Conservation (phyloP, 2,888 invertebrate genomes). For the Hedychridium roseum region DNA sequence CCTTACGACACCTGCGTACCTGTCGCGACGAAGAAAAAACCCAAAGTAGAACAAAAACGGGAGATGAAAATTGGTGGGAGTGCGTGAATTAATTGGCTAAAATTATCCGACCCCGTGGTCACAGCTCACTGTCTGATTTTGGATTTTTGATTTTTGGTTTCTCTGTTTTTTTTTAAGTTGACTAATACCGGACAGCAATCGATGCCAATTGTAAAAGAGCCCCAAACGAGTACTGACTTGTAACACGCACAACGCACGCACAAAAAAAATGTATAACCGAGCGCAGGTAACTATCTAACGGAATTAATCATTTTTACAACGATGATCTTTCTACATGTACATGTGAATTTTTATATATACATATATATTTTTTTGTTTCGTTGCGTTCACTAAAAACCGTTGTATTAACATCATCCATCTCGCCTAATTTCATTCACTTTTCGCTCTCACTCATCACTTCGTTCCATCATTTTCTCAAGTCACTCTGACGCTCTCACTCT, state of each 20-base stretch:
- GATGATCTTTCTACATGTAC: constrained; percentile 10
- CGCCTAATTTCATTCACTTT: constrained; percentile 15
- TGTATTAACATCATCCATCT: constrained; percentile 4
- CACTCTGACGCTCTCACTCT: constrained; percentile 17
- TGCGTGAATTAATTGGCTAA: too few species aligned
- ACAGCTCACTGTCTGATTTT: constrained; percentile 47
- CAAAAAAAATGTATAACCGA: constrained; percentile 60
- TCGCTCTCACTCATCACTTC: constrained; percentile 9
- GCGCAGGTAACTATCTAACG: constrained; percentile 62
- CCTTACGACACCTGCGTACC: too few species aligned
- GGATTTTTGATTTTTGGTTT: constrained; percentile 55
- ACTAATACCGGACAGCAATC: constrained; percentile 62
- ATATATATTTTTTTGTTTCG: not conserved
- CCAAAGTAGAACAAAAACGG: too few species aligned
- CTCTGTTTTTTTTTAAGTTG: constrained; percentile 62
- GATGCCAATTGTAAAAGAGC: constrained; percentile 61
- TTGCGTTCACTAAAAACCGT: not conserved
- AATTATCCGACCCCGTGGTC: too few species aligned
- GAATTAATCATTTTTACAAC: constrained; percentile 38
- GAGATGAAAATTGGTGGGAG: too few species aligned
- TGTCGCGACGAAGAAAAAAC: too few species aligned
- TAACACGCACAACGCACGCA: constrained; percentile 62
- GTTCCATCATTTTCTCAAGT: constrained; percentile 7
- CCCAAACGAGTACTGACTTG: constrained; percentile 63
- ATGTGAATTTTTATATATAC: constrained; percentile 8